phyloP scores from a whole-genome alignment of 2,797 vertebrate species.

The Arctocebus calabarensis region DNA sequence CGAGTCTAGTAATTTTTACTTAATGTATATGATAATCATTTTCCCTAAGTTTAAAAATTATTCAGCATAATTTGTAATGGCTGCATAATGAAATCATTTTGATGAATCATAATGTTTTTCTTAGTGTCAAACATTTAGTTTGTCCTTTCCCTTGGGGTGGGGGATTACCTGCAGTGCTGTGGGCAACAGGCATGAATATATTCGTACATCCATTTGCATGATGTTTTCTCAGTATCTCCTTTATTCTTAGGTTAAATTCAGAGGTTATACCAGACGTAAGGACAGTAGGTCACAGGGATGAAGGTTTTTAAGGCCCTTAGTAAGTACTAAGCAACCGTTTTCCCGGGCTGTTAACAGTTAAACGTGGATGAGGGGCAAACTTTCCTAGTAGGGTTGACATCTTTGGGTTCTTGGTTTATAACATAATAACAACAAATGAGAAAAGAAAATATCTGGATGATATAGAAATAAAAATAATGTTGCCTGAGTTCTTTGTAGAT shows the following conservation, averaged over 20 bases:
- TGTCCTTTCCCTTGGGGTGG: background rate
- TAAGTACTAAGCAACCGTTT: background rate
- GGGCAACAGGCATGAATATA: rapidly evolving
- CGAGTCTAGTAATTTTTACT: background rate
- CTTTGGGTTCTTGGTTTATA: background rate
- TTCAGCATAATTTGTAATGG: background rate
- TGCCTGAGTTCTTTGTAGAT: too few relatives aligned
- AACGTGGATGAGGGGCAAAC: background rate
- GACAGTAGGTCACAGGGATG: background rate
- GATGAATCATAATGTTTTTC: rapidly evolving
- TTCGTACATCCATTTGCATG: too few relatives aligned
- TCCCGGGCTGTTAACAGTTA: background rate
- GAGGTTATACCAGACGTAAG: background rate
- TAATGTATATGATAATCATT: background rate
- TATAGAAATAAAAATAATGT: too few relatives aligned
- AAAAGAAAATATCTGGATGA: background rate
- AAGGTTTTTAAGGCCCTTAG: background rate
- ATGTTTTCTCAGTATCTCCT: background rate
- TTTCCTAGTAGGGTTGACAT: background rate
- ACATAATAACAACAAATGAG: background rate
- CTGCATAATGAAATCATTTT: background rate
- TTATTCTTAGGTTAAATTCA: background rate
- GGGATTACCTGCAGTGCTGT: too few relatives aligned
- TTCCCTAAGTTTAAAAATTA: background rate
- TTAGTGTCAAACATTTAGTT: rapidly evolving